These are phyloP conservation scores for Archivesica marissinica DNA, from an alignment of 1,140 invertebrate genomes.

Conservation along the genomic window DNA sequence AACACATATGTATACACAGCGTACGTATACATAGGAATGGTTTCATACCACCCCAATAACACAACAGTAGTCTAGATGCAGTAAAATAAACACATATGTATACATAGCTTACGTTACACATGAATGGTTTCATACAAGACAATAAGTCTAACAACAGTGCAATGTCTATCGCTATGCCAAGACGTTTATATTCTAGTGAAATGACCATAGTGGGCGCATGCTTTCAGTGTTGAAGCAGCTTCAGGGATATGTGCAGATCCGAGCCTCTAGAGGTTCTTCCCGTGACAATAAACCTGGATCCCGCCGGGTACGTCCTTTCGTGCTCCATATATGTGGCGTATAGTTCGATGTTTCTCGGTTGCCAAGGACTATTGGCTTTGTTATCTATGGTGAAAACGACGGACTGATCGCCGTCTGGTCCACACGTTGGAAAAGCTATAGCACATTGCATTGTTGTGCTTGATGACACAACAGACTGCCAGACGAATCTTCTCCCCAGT, in stretches of 20 bases:
- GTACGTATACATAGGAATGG: too few relatives aligned
- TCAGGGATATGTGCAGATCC: constrained; percentile 2
- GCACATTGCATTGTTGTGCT: not conserved
- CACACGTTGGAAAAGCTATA: constrained; percentile 42
- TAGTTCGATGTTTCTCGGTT: constrained; percentile 51
- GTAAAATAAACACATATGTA: too few relatives aligned
- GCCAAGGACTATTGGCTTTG: not conserved
- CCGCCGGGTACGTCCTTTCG: constrained; percentile 47
- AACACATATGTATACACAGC: too few relatives aligned
- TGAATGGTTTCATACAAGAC: too few relatives aligned
- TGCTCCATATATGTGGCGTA: constrained; percentile 46
- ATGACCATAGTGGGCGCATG: too few relatives aligned
- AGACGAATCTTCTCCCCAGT: constrained; percentile 34
- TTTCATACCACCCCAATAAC: too few relatives aligned
- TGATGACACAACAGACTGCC: constrained; percentile 44
- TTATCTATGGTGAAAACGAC: constrained; percentile 41
- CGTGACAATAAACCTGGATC: constrained; percentile 32
- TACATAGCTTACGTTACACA: too few relatives aligned
- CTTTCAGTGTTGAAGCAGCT: constrained; percentile 14
- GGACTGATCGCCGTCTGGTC: not conserved
- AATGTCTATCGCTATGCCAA: too few relatives aligned
- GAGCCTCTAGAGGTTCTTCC: not conserved
- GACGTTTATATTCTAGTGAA: too few relatives aligned
- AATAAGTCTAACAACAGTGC: too few relatives aligned
- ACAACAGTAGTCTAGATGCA: too few relatives aligned